Evolutionary conservation across 2,113 vertebrate species (phyloP), one percentile per base, ranked within the genome.

Genomic region (Nothoprocta perdicaria): DNA sequence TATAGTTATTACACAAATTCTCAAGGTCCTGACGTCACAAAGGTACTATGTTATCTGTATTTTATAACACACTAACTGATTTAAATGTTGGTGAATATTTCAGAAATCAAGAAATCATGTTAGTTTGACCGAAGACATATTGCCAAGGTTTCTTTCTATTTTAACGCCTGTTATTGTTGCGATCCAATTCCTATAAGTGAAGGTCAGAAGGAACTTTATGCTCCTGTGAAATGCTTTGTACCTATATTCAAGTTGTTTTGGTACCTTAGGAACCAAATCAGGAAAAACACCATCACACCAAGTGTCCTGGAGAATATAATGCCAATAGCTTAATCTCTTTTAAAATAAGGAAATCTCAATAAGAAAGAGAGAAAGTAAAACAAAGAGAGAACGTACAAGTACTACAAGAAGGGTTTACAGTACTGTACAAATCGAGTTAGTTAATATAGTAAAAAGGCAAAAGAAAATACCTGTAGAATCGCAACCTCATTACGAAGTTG

Each of bases 401-500:
- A 38, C 35, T 38, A 38, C 35, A 38, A 38, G 35, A 38, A 38
- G 18, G 6, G 68, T 82, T 88, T 67, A 91, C 31, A 66, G 62
- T 73, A 93, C 76, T 35, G 62, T 68, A 67, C 57, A 95, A 94
- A 77, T 72, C 29, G 31, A 87, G n/a, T 58, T 83, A 87, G n/a
- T 58, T 83, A 84, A 89, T 55, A 87, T 1, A 81, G 55, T 48
- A 69, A 92, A 94, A 94, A 82, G 62, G 6, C 89, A 77, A 2
- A 80, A 86, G 84, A 75, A 95, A 86, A 80, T 98, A 99, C 99
- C 99, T 99, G 99, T 88, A 99, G 97, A 96, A 99, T 99, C 95
- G 99, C 99, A 96, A 99, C 99, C 95, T 99, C 99, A 79, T 99
- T 99, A 77, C 99, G 98, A 85, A 99, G 98, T 82, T 99, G 99